Evolutionary conservation across 2,113 vertebrate genomes (phyloP).

Genomic region (Rhegmatorhina hoffmannsi): DNA sequence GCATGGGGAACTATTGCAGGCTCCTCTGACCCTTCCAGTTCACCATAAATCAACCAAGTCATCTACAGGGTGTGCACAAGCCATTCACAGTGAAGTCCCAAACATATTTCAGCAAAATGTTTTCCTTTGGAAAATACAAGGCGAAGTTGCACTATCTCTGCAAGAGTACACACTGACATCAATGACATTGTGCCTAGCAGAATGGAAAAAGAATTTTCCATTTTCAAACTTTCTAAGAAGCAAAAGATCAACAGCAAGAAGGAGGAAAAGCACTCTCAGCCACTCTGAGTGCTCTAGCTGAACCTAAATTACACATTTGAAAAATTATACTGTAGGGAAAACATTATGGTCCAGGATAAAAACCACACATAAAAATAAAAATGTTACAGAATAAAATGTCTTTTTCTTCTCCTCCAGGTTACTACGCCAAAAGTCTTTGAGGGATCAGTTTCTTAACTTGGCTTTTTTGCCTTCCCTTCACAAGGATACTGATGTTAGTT

Average conservation of each 20-base stretch:
- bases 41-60: neutral
- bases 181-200: neutral
- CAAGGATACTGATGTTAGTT: neutral
- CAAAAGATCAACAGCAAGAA: neutral
- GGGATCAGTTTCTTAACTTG: neutral
- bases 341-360: neutral
- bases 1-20: neutral
- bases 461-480: neutral
- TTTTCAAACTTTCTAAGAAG: neutral
- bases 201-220: neutral
- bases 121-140: neutral
- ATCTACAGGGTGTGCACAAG: rapidly evolving
- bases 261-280: neutral
- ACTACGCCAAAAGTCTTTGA: neutral
- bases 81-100: neutral
- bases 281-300: neutral
- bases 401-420: neutral
- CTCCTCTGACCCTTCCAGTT: neutral
- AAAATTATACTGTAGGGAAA: neutral
- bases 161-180: rapidly evolving
- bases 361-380: neutral
- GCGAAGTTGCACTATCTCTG: neutral
- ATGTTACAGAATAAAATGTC: neutral
- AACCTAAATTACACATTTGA: neutral
- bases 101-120: neutral